A percentile compares a stretch with the other conserved stretches of the same genome.
phyloP scores from a whole-genome alignment of 2,113 vertebrate genomes.

The Ivindomyrus marchei region DNA sequence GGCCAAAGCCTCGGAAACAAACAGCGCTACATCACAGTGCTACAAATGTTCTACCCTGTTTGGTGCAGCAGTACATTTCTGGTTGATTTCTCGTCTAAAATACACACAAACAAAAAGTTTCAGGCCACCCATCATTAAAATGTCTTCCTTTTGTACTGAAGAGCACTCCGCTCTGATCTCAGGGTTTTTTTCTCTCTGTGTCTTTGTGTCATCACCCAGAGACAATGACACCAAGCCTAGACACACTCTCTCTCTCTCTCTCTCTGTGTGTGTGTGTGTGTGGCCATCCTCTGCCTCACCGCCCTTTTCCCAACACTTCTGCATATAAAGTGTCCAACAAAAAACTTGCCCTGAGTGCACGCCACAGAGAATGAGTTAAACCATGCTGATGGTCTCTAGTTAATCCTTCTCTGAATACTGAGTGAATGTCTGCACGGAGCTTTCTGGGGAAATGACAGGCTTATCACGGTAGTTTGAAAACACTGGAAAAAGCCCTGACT shows the following conservation, averaged over 20 bases:
- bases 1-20: not conserved
- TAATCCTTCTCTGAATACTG: not conserved
- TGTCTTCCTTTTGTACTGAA: not conserved
- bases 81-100: not conserved
- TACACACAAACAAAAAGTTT: not conserved
- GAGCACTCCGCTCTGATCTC: not conserved
- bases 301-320: not conserved
- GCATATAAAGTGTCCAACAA: not conserved
- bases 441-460: not conserved
- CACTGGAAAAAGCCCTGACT: not conserved
- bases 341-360: not conserved
- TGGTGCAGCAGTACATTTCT: not conserved
- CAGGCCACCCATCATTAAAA: not conserved
- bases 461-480: not conserved
- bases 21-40: not conserved
- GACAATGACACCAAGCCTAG: not conserved
- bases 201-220: not conserved
- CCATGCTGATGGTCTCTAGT: not conserved
- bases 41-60: not conserved
- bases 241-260: too few species aligned
- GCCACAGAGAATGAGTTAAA: not conserved
- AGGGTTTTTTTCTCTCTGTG: not conserved
- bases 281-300: not conserved
- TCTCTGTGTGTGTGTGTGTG: not conserved
- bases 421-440: not conserved